Base-by-base conservation (phyloP, 2,797 vertebrate species). In the Pseudomugil tenellus region DNA sequence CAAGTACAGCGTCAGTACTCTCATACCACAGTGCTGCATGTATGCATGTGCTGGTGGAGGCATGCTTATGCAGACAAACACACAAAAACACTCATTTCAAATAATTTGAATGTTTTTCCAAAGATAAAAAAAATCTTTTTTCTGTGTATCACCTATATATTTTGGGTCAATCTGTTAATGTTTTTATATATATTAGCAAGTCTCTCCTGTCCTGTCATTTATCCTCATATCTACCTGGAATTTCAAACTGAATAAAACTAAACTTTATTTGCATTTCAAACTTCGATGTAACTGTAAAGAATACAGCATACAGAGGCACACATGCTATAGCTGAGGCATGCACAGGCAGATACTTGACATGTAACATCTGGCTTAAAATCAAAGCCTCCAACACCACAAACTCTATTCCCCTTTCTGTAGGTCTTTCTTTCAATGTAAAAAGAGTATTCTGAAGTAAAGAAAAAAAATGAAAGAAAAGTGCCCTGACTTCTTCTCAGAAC, bases 281-380 rank as follows among this genome's bases (percentile, higher is more conserved):
- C 49, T 31, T 19, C 46, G 54, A 59, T 54, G 19, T 49, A n/a
- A n/a, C n/a, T n/a, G n/a, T n/a, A n/a, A n/a, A 48, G 52, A 34
- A 53, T 58, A 34, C 31, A 17, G 16, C 70, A 29, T 54, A 53
- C 56, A 80, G 68, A 77, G 35, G 69, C 57, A 59, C 54, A 62
- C 56, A 80, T 58, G 52, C 68, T 74, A 74, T 65, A 72, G 73
- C 76, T 74, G 75, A 83, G 83, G 86, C 90, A 83, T 89, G 91
- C 79, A 70, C 80, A 78, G 83, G 83, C 84, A 88, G 85, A 90
- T 89, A 90, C 89, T 87, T 92, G 89, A 92, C 91, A 91, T 93
- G 86, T 92, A 92, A 92, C 90, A 91, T 90, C 72, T 51, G 63
- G 77, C 82, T 89, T 91, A 91, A 89, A 37, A 91, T 92, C 80